Evolutionary conservation across 2,888 invertebrate species (phyloP), one percentile per base, ranked within the genome.

Genomic region (Amphipoea lucens): DNA sequence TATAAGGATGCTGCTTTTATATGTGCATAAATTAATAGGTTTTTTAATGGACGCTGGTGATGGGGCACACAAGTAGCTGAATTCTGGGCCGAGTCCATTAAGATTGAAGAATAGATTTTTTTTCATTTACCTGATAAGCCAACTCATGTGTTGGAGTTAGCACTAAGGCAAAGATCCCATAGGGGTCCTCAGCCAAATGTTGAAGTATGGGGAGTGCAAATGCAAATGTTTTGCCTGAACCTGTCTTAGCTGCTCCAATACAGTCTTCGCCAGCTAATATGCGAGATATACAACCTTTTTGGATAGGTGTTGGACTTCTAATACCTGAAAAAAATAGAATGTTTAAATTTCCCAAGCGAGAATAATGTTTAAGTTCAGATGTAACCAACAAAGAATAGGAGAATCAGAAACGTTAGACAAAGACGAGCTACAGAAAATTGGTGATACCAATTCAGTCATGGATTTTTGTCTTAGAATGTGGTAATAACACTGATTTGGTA

Each of bases 141-240:
- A 99, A 94, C 94, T 99, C 99, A 93, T 99, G 98, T 0, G 99
- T 99, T 4, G 99, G 99, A 23, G 99, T 99, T 20, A 99, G 96
- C 42, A 99, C 97, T 51, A 99, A 97, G 4, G 99, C 99, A 97
- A 98, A 99, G 93, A 99, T 99, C 77, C 99, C 99, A 94, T 98
- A 99, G 0, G 99, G 99, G 95, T 99, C 99, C 92, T 99, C 98
- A 80, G 98, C 98, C 51, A 99, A 96, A 92, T 98, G 98, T 93
- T 99, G 99, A 69, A 99, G 94, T 90, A 99, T 99, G 0, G 99
- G 99, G 76, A 99, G 94, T 0, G 99, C 99, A 97, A 99, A 99
- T 0, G 99, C 99, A 91, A 99, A 98, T 0, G 99, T 99, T 97
- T 99, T 99, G 3, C 99, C 99, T 78, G 99, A 99, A 23, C 99